Percentiles rank a stretch among this genome's conserved stretches.
These are phyloP conservation scores for Jordanella pulchra DNA, from an alignment of 2,797 vertebrate genomes.

Conservation along the genomic window DNA sequence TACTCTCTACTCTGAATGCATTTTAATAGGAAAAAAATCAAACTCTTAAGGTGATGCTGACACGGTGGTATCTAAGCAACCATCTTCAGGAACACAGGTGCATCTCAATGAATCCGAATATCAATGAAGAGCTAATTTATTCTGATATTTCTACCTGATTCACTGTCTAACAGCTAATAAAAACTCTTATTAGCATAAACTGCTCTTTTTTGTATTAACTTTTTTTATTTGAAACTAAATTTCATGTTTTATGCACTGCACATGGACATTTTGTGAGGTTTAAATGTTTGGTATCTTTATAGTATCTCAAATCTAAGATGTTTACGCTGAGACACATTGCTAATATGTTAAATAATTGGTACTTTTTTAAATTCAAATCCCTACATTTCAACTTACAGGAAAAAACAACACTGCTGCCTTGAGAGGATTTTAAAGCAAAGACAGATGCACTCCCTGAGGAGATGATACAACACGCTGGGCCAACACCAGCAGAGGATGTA, in stretches of 20 bases:
- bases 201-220: too few relatives aligned
- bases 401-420: too few relatives aligned
- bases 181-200: background rate
- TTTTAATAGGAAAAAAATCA: constrained; percentile 44
- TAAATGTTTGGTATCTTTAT: background rate
- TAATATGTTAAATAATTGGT: background rate
- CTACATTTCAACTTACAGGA: background rate
- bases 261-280: background rate
- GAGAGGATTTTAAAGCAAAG: background rate
- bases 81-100: constrained; percentile 33
- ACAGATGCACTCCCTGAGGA: background rate
- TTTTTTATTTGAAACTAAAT: too few relatives aligned
- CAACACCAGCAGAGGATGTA: too few relatives aligned
- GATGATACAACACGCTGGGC: too few relatives aligned
- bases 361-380: background rate
- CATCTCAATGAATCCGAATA: background rate
- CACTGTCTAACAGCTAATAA: background rate
- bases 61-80: constrained; percentile 59
- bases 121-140: background rate
- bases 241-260: too few relatives aligned
- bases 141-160: background rate
- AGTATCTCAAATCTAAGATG: background rate
- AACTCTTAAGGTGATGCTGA: constrained; percentile 61
- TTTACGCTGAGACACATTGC: background rate
- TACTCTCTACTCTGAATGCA: constrained; percentile 30